phyloP scores from a whole-genome alignment of 2,113 vertebrate genomes.

The Mesoclemmys tuberculata region DNA sequence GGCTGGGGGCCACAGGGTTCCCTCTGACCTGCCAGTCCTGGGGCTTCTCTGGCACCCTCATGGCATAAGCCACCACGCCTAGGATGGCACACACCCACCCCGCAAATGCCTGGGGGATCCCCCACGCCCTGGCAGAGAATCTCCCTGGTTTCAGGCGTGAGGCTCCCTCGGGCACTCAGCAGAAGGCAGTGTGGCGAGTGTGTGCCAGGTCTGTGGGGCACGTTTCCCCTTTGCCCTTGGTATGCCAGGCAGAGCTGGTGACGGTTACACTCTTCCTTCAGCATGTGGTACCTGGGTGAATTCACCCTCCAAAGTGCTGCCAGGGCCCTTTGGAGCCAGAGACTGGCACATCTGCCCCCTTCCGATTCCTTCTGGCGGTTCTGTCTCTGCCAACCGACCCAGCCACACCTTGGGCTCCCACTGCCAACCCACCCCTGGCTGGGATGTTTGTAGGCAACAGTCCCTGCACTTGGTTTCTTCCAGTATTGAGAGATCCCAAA shows the following conservation, averaged over 20 bases:
- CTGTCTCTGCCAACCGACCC: not conserved
- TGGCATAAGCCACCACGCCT: not conserved
- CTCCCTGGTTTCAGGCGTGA: too few species aligned
- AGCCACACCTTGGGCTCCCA: not conserved
- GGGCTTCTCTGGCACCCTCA: not conserved
- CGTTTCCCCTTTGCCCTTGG: not conserved
- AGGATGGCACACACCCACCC: constrained; percentile 34
- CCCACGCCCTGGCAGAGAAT: constrained; percentile 82
- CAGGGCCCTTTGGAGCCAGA: not conserved
- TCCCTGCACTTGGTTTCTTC: not conserved
- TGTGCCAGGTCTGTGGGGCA: not conserved
- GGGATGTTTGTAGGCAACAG: not conserved
- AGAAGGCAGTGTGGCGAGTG: not conserved
- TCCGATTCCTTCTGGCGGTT: not conserved
- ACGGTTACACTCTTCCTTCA: not conserved
- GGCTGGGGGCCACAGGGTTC: not conserved
- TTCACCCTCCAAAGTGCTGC: too few species aligned
- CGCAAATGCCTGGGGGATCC: not conserved
- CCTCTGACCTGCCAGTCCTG: not conserved
- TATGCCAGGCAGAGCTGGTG: not conserved
- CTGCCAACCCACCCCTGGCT: fast-evolving
- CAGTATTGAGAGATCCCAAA: not conserved
- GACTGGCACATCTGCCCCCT: not conserved
- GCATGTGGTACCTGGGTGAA: not conserved
- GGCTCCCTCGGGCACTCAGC: too few species aligned